phyloP scores from a whole-genome alignment of 2,888 invertebrate species.

The Hydraecia micacea region DNA sequence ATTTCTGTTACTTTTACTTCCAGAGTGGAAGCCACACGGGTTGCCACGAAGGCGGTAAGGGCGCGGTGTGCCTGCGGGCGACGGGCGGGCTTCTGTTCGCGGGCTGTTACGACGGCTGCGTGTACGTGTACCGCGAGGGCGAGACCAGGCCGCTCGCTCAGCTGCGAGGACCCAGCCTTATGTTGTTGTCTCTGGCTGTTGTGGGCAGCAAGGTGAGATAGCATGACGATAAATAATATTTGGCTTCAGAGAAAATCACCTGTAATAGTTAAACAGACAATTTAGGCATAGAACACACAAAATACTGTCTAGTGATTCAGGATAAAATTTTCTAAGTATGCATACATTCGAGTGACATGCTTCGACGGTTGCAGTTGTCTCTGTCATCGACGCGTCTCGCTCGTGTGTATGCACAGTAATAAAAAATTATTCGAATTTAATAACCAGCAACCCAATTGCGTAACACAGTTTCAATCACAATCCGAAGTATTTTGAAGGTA shows the following conservation, averaged over 20 bases:
- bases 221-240: neutral
- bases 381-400: no score
- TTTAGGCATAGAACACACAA: neutral
- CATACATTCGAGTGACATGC: no score
- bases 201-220: conserved; percentile 80
- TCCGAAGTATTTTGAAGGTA: no score
- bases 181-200: conserved; percentile 93
- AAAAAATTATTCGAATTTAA: no score
- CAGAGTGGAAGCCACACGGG: conserved; percentile 92
- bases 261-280: neutral
- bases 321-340: no score
- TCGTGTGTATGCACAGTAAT: no score
- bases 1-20: neutral
- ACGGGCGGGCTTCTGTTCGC: conserved; percentile 91
- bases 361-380: no score
- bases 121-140: conserved; percentile 92
- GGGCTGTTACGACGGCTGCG: conserved; percentile 94
- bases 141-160: conserved; percentile 90
- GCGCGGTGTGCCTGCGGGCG: conserved; percentile 93
- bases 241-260: neutral
- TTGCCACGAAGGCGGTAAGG: conserved; percentile 92
- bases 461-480: no score
- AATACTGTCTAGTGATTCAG: neutral
- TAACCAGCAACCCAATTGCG: no score
- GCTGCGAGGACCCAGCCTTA: conserved; percentile 92